Evolutionary conservation across 2,888 invertebrate species (phyloP).

Genomic region (Ypsolopha scabrella): DNA sequence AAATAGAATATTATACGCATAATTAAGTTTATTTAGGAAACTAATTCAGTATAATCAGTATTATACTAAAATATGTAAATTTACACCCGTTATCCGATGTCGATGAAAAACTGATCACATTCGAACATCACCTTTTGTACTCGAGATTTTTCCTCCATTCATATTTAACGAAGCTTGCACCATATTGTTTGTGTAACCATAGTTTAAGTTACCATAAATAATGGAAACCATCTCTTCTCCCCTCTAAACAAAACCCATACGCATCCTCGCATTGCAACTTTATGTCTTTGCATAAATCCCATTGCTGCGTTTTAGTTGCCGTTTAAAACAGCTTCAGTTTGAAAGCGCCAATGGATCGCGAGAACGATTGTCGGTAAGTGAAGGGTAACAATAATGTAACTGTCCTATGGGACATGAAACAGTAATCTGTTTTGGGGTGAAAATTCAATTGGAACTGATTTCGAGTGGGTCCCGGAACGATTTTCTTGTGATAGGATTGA

Average conservation of each 20-base stretch:
- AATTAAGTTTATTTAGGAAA: no score
- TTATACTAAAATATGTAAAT: no score
- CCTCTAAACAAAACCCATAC: conserved; percentile 6
- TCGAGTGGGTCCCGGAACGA: conserved; percentile 29
- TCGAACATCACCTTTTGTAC: no score
- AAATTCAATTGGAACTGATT: conserved; percentile 44
- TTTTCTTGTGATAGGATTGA: conserved; percentile 15
- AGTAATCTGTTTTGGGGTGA: conserved; percentile 36
- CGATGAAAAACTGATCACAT: no score
- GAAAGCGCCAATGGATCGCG: no score
- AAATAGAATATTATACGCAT: no score
- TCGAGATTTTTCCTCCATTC: conserved; percentile 9
- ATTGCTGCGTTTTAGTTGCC: no score
- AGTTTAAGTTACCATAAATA: conserved; percentile 52
- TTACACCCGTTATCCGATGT: no score
- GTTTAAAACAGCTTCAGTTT: no score
- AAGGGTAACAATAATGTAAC: conserved; percentile 11
- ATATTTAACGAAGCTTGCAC: conserved; percentile 42
- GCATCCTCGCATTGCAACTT: no score
- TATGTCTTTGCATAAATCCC: no score
- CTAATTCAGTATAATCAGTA: no score
- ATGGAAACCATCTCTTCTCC: conserved; percentile 23
- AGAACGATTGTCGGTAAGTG: neutral
- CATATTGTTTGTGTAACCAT: conserved; percentile 59
- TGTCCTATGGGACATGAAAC: conserved; percentile 20